Evolutionary conservation across 2,888 invertebrate genomes (phyloP).

Genomic region (Drosophila recens): DNA sequence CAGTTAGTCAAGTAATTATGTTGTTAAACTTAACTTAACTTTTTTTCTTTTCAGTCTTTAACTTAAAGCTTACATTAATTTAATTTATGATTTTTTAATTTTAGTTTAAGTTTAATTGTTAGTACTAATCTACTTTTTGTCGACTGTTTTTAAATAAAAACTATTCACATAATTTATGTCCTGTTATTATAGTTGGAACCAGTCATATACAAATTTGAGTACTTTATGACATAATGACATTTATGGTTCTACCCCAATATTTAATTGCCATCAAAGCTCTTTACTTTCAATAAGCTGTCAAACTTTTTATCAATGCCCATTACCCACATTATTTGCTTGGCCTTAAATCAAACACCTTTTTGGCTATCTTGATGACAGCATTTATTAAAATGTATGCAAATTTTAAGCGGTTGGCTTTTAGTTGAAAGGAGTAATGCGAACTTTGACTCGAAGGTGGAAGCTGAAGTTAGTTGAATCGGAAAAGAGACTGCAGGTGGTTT

Average conservation of each 20-base stretch:
- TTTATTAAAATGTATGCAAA: slow-evolving; percentile 23
- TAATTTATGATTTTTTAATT: too few species aligned
- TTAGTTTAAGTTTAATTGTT: too few species aligned
- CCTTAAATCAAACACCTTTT: slow-evolving; percentile 2
- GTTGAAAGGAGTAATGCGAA: slow-evolving; percentile 8
- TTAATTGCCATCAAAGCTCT: neutral
- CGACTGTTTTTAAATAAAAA: too few species aligned
- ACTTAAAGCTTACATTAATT: too few species aligned
- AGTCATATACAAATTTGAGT: neutral
- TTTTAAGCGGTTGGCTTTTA: slow-evolving; percentile 20
- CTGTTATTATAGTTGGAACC: too few species aligned
- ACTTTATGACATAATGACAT: neutral
- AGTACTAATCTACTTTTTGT: too few species aligned
- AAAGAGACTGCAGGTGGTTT: slow-evolving; percentile 36
- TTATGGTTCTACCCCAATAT: neutral
- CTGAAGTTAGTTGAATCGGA: neutral
- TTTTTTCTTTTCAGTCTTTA: too few species aligned
- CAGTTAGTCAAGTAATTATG: neutral
- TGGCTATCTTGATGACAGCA: neutral
- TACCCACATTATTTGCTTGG: neutral
- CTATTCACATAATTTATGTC: too few species aligned
- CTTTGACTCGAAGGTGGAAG: slow-evolving; percentile 11
- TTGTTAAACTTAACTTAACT: too few species aligned
- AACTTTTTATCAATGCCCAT: neutral
- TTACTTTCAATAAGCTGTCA: neutral